phyloP scores from a whole-genome alignment of 2,888 invertebrate species.

The Petrolisthes cinctipes region DNA sequence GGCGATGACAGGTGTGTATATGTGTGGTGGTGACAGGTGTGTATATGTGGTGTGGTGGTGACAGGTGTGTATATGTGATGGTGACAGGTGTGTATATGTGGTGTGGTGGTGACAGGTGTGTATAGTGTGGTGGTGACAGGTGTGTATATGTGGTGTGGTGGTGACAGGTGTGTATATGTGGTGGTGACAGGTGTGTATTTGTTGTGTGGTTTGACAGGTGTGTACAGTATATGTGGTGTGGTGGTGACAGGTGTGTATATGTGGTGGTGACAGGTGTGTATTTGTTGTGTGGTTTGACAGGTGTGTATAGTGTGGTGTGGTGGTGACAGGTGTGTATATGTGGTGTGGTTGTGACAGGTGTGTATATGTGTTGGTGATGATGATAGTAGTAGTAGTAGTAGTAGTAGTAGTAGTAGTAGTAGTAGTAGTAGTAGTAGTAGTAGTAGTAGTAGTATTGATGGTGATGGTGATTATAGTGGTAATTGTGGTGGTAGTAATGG shows the following conservation, averaged over 20 bases:
- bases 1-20: too few species aligned
- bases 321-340: not conserved
- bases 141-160: not conserved
- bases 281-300: not conserved
- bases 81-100: not conserved
- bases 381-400: conserved; percentile 30
- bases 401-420: conserved; percentile 28
- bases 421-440: conserved; percentile 23
- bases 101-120: not conserved
- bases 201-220: too few species aligned
- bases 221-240: too few species aligned
- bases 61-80: not conserved
- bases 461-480: not conserved
- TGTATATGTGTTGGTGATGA: conserved; percentile 1
- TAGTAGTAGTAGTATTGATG: conserved; percentile 14
- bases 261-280: too few species aligned
- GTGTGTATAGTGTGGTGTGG: conserved; percentile 26
- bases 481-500: conserved; percentile 7
- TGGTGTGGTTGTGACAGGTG: not conserved
- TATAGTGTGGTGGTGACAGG: conserved; percentile 13
- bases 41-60: not conserved
- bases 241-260: too few species aligned
- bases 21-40: not conserved
- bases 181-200: too few species aligned
- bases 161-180: not conserved